Conservation (phyloP, 2,797 vertebrate genomes). For the Saguinus oedipus region DNA sequence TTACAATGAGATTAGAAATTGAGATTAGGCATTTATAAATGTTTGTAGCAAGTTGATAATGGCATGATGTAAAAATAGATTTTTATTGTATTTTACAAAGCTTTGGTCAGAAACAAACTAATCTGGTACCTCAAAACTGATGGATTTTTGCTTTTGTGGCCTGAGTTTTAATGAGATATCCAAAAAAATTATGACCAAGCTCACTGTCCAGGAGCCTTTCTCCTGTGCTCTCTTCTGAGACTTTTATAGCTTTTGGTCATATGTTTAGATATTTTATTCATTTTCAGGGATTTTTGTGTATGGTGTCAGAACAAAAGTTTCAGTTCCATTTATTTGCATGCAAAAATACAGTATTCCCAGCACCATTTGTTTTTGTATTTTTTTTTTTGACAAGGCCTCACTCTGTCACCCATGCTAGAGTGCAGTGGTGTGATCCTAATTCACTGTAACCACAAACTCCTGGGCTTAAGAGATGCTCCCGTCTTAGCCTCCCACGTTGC, state of each 20-base stretch:
- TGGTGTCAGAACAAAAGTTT: neutral
- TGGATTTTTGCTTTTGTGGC: neutral
- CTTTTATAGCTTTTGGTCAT: neutral
- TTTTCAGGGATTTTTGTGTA: neutral
- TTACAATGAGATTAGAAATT: constrained; percentile 1
- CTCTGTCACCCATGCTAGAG: neutral
- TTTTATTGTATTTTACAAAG: neutral
- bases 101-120: neutral
- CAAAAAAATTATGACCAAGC: neutral
- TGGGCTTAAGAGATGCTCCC: neutral
- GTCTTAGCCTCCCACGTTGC: neutral
- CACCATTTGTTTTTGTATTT: neutral
- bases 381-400: neutral
- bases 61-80: neutral
- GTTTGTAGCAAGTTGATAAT: neutral
- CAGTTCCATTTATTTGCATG: neutral
- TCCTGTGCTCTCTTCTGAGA: neutral
- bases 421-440: neutral
- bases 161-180: neutral
- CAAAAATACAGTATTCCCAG: neutral
- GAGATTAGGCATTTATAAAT: neutral
- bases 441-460: neutral
- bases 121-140: neutral
- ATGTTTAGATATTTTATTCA: neutral
- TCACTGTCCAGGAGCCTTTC: neutral